Percentiles rank a stretch among this genome's conserved stretches.
Conservation (phyloP, 2,113 vertebrate genomes). For the Salvelinus namaycush region DNA sequence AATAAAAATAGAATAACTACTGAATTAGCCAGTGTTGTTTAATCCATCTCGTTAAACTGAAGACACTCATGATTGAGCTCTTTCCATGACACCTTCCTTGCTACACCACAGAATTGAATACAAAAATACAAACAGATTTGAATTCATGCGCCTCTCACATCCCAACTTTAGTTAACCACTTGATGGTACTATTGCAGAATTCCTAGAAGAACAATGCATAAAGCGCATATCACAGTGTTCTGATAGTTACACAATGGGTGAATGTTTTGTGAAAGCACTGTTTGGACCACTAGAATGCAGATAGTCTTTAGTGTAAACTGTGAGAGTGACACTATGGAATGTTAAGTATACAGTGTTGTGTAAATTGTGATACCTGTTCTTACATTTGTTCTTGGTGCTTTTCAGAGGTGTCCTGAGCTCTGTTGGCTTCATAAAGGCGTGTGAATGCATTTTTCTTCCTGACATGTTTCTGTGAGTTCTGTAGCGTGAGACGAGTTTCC, state of each 20-base stretch:
- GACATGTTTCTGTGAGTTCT: not conserved
- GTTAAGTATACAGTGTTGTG: not conserved
- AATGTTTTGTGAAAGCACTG: slow-evolving; percentile 3
- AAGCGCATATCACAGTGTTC: not conserved
- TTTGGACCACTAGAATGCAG: slow-evolving; percentile 12
- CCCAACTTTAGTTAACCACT: slow-evolving; percentile 1
- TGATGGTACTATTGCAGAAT: not conserved
- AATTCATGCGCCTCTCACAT: not conserved
- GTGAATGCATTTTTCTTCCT: not conserved
- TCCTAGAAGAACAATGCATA: not conserved
- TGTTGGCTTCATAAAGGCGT: not conserved
- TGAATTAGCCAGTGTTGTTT: not conserved
- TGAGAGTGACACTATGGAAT: slow-evolving; percentile 27
- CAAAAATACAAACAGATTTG: not conserved
- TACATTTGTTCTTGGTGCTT: not conserved
- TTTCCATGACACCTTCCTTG: not conserved
- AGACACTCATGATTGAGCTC: no score
- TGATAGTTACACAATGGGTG: not conserved
- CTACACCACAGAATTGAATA: not conserved
- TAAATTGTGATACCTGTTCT: no score
- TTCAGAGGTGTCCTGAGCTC: not conserved
- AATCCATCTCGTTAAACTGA: not conserved
- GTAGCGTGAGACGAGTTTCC: not conserved
- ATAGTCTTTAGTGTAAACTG: slow-evolving; percentile 42
- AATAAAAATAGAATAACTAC: no score